A percentile compares a stretch with the other conserved stretches of the same genome.
These are phyloP conservation scores for Tetraodon nigroviridis DNA, from an alignment of 2,113 vertebrate genomes.

Conservation along the genomic window DNA sequence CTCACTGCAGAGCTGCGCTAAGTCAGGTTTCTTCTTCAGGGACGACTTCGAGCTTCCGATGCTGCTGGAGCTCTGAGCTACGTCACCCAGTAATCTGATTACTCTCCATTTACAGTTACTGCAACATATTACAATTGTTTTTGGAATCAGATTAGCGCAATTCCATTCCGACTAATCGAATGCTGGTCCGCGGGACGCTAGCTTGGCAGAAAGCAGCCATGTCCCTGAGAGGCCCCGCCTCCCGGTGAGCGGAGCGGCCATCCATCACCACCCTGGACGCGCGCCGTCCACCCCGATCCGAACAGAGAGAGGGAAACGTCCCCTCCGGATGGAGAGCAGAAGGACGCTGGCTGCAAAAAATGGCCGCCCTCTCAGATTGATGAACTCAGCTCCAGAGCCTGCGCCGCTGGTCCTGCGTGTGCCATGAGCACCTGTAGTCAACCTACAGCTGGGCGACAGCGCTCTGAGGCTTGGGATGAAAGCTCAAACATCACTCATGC, in stretches of 20 bases:
- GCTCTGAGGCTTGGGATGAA: slow-evolving; percentile 69
- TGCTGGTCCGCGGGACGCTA: slow-evolving; percentile 39
- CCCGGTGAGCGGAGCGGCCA: slow-evolving; percentile 60
- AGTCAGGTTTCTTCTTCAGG: slow-evolving; percentile 11
- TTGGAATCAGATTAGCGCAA: slow-evolving; percentile 64
- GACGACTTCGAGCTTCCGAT: slow-evolving; percentile 21
- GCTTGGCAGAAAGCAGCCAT: slow-evolving; percentile 34
- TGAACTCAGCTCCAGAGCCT: slow-evolving; percentile 48
- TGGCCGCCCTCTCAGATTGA: slow-evolving; percentile 54
- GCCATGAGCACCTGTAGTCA: slow-evolving; percentile 65
- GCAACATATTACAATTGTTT: slow-evolving; percentile 67
- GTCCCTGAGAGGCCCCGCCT: slow-evolving; percentile 31
- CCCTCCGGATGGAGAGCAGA: slow-evolving; percentile 20
- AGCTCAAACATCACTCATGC: slow-evolving; percentile 62
- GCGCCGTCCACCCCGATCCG: slow-evolving; percentile 28
- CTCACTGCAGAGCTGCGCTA: slow-evolving; percentile 18
- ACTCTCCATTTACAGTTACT: slow-evolving; percentile 67
- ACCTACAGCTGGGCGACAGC: slow-evolving; percentile 31
- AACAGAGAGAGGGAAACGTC: slow-evolving; percentile 47
- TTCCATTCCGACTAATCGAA: slow-evolving; percentile 66
- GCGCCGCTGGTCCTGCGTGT: slow-evolving; percentile 53
- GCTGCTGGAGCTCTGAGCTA: slow-evolving; percentile 34
- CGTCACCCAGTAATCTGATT: slow-evolving; percentile 52
- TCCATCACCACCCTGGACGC: slow-evolving; percentile 55
- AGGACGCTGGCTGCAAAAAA: slow-evolving; percentile 27